A percentile compares a stretch with the other conserved stretches of the same genome.
Evolutionary conservation across 2,797 vertebrate genomes (phyloP).

Genomic region (Molossus alvarezi): DNA sequence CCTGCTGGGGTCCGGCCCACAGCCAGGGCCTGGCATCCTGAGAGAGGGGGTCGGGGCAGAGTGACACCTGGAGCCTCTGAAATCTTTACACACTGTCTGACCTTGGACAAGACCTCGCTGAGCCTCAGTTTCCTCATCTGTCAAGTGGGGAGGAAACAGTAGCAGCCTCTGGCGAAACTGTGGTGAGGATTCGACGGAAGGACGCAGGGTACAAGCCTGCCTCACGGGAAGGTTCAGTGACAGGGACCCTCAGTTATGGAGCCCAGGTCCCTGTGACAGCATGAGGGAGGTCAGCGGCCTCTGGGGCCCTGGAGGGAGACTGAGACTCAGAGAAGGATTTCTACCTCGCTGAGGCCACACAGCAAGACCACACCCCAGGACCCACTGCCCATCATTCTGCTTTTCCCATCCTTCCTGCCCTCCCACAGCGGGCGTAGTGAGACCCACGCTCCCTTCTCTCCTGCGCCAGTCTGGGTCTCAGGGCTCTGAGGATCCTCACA

Average conservation of each 20-base stretch:
- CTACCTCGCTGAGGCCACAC: neutral
- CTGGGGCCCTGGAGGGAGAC: neutral
- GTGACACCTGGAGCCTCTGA: accelerated
- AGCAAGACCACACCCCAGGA: neutral
- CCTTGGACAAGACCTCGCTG: neutral
- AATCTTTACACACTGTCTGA: neutral
- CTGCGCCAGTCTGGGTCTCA: neutral
- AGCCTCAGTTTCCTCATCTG: conserved; percentile 10
- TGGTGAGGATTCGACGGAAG: neutral
- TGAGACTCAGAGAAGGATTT: conserved; percentile 1
- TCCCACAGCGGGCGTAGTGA: neutral
- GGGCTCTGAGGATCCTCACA: neutral
- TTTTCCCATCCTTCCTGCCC: accelerated
- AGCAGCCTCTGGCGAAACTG: neutral
- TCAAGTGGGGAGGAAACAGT: neutral
- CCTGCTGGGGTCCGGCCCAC: accelerated
- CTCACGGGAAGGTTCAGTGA: neutral
- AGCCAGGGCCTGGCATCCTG: neutral
- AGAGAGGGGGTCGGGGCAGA: neutral
- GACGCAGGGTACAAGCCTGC: neutral
- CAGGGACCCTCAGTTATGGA: neutral
- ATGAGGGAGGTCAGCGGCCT: neutral
- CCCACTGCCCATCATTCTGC: accelerated
- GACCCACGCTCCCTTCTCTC: neutral
- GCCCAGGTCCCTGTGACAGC: accelerated